Conservation (phyloP, 1,140 invertebrate genomes). For the Zelostemma sp. region DNA sequence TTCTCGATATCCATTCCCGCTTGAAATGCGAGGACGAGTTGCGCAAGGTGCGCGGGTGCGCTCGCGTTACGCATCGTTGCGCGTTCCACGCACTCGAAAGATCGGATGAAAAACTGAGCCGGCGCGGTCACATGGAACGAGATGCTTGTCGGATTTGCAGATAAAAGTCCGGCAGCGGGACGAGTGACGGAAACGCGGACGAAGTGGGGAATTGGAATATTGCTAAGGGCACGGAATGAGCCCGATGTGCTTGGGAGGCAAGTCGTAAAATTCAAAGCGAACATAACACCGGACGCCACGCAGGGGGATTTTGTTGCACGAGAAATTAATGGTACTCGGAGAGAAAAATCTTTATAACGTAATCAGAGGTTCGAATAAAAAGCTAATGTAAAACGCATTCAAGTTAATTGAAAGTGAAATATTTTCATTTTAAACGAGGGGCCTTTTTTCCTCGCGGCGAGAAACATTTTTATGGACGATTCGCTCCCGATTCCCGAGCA, state of each 20-base stretch:
- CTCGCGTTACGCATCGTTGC: conserved; percentile 19
- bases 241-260: background rate
- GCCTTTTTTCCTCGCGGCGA: no score
- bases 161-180: conserved; percentile 14
- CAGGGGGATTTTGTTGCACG: background rate
- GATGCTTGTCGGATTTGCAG: conserved; percentile 28
- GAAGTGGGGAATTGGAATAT: conserved; percentile 19
- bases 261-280: conserved; percentile 6
- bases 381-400: background rate
- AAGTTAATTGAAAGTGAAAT: background rate
- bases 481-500: no score
- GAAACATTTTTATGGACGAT: no score
- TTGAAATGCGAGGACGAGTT: background rate
- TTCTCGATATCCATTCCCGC: conserved; percentile 13
- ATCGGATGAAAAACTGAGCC: conserved; percentile 20
- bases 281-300: conserved; percentile 2
- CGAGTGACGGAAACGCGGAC: conserved; percentile 25
- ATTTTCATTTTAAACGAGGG: background rate
- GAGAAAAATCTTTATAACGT: conserved; percentile 3
- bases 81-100: conserved; percentile 21
- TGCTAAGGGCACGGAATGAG: conserved; percentile 11
- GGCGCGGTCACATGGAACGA: conserved; percentile 34
- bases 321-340: background rate
- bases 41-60: conserved; percentile 30
- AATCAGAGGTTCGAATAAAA: background rate